These are phyloP conservation scores for Acanthosepion esculentum DNA, from an alignment of 2,888 invertebrate species.

Conservation along the genomic window DNA sequence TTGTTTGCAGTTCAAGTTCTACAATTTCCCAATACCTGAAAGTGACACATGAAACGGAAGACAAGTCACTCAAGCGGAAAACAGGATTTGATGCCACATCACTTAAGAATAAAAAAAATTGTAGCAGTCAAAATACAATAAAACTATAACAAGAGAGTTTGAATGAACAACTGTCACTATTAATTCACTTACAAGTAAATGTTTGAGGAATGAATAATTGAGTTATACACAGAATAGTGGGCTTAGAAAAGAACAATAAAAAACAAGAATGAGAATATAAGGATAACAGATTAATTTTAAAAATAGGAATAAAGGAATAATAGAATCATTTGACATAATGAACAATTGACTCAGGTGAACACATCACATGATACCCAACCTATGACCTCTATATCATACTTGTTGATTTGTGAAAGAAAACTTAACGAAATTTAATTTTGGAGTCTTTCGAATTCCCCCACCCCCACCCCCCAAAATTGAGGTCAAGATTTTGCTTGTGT, in stretches of 20 bases:
- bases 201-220: constrained; percentile 17
- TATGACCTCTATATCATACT: not conserved
- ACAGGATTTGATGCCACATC: not conserved
- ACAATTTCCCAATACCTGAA: not conserved
- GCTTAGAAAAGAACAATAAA: not conserved
- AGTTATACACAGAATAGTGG: not conserved
- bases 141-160: not conserved
- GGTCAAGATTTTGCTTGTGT: constrained; percentile 15
- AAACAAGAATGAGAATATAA: not conserved
- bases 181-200: not conserved
- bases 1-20: too few relatives aligned
- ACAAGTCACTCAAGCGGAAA: not conserved
- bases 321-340: too few relatives aligned
- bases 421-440: not conserved
- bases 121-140: not conserved
- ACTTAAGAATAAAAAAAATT: not conserved
- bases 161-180: not conserved
- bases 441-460: not conserved
- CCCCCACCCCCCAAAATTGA: not conserved
- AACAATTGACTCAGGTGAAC: not conserved
- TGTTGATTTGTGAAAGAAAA: too few relatives aligned
- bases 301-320: too few relatives aligned
- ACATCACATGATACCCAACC: not conserved
- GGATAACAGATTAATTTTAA: not conserved
- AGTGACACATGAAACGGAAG: not conserved